Conservation (phyloP, 2,113 vertebrate genomes). For the Campylomormyrus numenius region DNA sequence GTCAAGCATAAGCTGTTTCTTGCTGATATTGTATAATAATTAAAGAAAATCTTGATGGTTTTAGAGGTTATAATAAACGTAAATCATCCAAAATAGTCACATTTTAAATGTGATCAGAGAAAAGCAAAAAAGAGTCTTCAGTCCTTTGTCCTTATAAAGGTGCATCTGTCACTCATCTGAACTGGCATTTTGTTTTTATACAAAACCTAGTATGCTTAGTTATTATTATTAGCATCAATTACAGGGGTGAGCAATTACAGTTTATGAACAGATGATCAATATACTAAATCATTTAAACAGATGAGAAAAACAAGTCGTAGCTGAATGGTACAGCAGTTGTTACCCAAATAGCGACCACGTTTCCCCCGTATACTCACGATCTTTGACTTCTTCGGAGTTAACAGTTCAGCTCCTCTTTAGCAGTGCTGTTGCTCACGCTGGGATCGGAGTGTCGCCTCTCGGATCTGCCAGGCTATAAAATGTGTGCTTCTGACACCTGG, state of each 20-base stretch:
- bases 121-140: not conserved
- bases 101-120: not conserved
- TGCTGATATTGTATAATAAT: not conserved
- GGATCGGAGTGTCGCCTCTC: not conserved
- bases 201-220: not conserved
- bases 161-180: not conserved
- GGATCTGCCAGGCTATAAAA: not conserved
- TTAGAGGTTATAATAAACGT: not conserved
- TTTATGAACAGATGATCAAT: not conserved
- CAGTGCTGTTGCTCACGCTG: not conserved
- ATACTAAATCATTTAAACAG: not conserved
- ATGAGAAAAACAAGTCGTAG: not conserved
- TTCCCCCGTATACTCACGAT: not conserved
- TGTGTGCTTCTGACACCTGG: not conserved
- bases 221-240: not conserved
- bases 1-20: not conserved
- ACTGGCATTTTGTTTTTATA: not conserved
- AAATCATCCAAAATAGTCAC: not conserved
- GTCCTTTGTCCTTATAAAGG: not conserved
- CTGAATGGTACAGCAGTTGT: not conserved
- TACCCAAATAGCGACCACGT: not conserved
- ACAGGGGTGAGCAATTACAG: not conserved
- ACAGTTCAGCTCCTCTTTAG: not conserved
- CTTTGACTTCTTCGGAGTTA: not conserved
- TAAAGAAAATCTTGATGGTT: not conserved